Evolutionary conservation across 2,113 vertebrate species (phyloP).

Genomic region (Pituophis catenifer): DNA sequence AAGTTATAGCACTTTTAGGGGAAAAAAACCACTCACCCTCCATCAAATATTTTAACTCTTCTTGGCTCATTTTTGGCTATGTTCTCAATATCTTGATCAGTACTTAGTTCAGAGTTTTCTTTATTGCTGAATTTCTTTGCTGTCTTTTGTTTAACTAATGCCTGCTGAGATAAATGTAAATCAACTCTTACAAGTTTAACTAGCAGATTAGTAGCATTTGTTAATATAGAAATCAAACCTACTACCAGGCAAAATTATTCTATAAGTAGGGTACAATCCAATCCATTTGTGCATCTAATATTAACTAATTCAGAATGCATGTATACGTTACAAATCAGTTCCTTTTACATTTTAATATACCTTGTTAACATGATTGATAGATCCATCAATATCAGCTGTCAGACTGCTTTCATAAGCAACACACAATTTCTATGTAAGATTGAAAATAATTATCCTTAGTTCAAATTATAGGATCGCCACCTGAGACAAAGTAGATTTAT

Average conservation of each 20-base stretch:
- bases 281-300: background rate
- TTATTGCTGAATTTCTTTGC: constrained; percentile 81
- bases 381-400: background rate
- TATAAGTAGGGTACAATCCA: background rate
- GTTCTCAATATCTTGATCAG: constrained; percentile 87
- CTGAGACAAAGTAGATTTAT: background rate
- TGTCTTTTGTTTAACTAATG: constrained; percentile 75
- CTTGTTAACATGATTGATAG: background rate
- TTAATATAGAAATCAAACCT: constrained; percentile 27
- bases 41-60: constrained; percentile 98
- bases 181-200: background rate
- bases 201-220: background rate
- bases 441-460: background rate
- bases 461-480: background rate
- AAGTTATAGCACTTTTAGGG: constrained; percentile 39
- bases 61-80: constrained; percentile 86
- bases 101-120: constrained; percentile 82
- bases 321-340: background rate
- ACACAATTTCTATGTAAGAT: background rate
- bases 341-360: background rate
- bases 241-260: background rate
- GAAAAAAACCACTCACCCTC: constrained; percentile 82
- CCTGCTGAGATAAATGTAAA: constrained; percentile 73
- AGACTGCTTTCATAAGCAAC: background rate
- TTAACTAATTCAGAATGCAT: background rate